Evolutionary conservation across 2,888 invertebrate genomes (phyloP).

Genomic region (Augiades crinisus): DNA sequence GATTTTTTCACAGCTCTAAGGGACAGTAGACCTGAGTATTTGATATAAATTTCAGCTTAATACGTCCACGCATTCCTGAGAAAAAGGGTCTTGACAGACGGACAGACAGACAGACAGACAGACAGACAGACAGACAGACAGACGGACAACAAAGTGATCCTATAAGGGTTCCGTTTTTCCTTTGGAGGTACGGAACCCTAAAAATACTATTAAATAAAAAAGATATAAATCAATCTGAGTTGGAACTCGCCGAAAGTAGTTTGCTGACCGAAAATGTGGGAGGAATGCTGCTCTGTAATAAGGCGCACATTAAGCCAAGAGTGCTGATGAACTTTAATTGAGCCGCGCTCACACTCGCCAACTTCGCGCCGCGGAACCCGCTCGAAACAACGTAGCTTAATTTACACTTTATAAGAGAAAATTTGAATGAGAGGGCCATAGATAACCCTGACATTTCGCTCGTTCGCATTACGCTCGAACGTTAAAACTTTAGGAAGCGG

Average conservation of each 20-base stretch:
- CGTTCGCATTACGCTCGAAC: constrained; percentile 6
- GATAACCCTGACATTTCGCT: constrained; percentile 10
- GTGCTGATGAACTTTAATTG: constrained; percentile 25
- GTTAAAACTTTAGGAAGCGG: constrained; percentile 11
- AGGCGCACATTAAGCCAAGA: constrained; percentile 5
- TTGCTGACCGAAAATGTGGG: constrained; percentile 4
- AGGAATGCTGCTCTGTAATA: constrained; percentile 8
- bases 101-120: no score
- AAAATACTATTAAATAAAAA: no score
- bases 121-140: no score
- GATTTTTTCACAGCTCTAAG: no score
- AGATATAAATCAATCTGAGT: neutral
- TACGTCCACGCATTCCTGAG: no score
- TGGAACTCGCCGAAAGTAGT: neutral
- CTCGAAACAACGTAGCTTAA: constrained; percentile 21
- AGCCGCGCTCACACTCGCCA: constrained; percentile 10
- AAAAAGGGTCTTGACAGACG: no score
- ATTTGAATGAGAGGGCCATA: constrained; percentile 20
- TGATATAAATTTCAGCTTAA: no score
- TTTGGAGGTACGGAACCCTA: no score
- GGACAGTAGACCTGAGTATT: no score
- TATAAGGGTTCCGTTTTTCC: no score
- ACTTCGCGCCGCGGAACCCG: constrained; percentile 11
- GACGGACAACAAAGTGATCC: no score
- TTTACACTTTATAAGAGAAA: constrained; percentile 25